phyloP scores from a whole-genome alignment of 2,113 vertebrate species.

The Elephas maximus region DNA sequence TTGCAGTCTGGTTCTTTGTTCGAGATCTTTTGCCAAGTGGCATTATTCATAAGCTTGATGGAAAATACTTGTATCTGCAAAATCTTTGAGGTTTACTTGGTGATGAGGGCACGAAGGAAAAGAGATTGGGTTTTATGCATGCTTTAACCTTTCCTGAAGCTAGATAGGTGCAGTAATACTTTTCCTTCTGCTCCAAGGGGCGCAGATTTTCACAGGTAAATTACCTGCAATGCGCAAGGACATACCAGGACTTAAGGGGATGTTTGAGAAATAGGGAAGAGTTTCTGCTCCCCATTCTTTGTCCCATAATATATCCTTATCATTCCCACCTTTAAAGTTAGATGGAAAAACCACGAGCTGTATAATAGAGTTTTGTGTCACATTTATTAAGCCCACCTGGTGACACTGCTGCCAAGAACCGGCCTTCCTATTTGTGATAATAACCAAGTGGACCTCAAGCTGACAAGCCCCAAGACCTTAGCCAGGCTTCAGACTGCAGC shows the following conservation, averaged over 20 bases:
- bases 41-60: conserved; percentile 89
- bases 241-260: background rate
- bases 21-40: conserved; percentile 86
- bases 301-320: background rate
- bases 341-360: conserved; percentile 48
- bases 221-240: conserved; percentile 64
- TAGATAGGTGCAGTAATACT: conserved; percentile 70
- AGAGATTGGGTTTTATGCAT: conserved; percentile 77
- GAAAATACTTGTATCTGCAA: conserved; percentile 90
- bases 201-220: conserved; percentile 70
- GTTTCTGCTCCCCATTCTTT: background rate
- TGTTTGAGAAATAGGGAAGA: conserved; percentile 30
- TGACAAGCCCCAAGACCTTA: accelerated
- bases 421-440: background rate
- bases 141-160: conserved; percentile 74
- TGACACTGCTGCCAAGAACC: background rate
- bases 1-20: conserved; percentile 87
- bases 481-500: background rate
- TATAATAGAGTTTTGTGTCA: conserved; percentile 14
- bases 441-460: background rate
- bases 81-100: conserved; percentile 87
- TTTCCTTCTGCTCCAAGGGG: conserved; percentile 61
- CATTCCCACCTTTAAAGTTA: background rate
- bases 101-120: conserved; percentile 83
- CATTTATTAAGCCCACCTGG: conserved; percentile 22